These are phyloP conservation scores for Tamias sibiricus DNA, from an alignment of 2,113 vertebrate species.

Conservation along the genomic window DNA sequence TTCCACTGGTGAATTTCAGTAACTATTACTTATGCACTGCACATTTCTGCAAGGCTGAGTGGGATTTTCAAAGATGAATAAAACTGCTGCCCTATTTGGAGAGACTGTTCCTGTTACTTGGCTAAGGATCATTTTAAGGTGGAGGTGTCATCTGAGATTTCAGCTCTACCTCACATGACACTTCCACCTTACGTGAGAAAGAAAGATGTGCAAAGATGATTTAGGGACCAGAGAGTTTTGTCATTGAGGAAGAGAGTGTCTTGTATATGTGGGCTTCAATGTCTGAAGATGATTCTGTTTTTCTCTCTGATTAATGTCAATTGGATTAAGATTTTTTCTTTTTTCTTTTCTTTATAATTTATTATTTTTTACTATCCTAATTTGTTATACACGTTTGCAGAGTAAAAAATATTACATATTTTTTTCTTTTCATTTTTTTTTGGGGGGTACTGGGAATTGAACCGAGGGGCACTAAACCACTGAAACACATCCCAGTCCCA, in stretches of 20 bases:
- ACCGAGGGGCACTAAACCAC: no score
- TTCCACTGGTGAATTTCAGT: background rate
- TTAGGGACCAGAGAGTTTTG: background rate
- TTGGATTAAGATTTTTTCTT: background rate
- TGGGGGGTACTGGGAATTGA: no score
- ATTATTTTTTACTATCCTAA: no score
- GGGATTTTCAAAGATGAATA: background rate
- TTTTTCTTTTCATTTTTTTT: no score
- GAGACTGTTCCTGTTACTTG: background rate
- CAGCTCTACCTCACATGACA: no score
- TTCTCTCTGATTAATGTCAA: background rate
- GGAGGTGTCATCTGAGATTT: background rate
- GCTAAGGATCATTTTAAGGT: background rate
- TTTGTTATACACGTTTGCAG: no score
- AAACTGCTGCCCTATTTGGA: background rate
- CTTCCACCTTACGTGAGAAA: background rate
- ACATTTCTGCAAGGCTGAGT: background rate
- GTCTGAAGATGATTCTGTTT: background rate
- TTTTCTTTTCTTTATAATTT: no score
- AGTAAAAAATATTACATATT: no score
- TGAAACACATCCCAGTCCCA: no score
- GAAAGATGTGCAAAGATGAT: background rate
- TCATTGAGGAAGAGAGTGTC: background rate
- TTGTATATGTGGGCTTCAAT: background rate
- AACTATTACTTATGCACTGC: background rate